These are phyloP conservation scores for Andrena camellia DNA, from an alignment of 2,888 invertebrate genomes.

Conservation along the genomic window DNA sequence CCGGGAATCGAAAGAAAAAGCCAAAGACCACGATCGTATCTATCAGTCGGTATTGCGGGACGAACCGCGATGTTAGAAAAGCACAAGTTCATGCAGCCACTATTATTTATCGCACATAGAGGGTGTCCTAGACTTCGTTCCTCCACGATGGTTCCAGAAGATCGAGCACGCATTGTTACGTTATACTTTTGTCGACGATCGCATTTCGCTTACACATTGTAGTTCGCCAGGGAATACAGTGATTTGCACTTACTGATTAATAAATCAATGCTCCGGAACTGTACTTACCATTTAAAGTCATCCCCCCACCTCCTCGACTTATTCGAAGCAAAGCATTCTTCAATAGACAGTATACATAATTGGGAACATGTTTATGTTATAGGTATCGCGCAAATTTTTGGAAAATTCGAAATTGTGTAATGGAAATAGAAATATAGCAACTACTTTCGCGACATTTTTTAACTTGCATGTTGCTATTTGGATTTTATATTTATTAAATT, in stretches of 20 bases:
- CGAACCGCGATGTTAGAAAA: constrained; percentile 75
- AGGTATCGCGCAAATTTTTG: not conserved
- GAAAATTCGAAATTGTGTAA: not conserved
- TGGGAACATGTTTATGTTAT: not conserved
- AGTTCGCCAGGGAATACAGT: constrained; percentile 70
- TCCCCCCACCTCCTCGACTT: constrained; percentile 2
- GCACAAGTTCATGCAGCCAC: constrained; percentile 81
- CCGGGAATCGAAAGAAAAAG: constrained; percentile 53
- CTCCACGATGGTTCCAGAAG: constrained; percentile 74
- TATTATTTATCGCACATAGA: constrained; percentile 79
- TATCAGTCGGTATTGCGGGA: constrained; percentile 68
- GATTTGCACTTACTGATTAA: constrained; percentile 82
- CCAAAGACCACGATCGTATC: constrained; percentile 61
- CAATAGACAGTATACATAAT: not conserved
- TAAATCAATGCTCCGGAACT: constrained; percentile 77
- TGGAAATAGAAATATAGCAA: no score
- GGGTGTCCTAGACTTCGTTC: constrained; percentile 68
- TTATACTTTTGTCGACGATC: constrained; percentile 75
- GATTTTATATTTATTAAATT: no score
- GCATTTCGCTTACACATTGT: constrained; percentile 69
- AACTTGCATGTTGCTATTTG: no score
- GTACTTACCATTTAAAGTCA: constrained; percentile 49
- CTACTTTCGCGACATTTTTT: no score
- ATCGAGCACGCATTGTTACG: constrained; percentile 78
- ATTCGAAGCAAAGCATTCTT: not conserved